These are phyloP conservation scores for Catajapyx aquilonaris DNA, from an alignment of 1,140 invertebrate species.

Conservation along the genomic window DNA sequence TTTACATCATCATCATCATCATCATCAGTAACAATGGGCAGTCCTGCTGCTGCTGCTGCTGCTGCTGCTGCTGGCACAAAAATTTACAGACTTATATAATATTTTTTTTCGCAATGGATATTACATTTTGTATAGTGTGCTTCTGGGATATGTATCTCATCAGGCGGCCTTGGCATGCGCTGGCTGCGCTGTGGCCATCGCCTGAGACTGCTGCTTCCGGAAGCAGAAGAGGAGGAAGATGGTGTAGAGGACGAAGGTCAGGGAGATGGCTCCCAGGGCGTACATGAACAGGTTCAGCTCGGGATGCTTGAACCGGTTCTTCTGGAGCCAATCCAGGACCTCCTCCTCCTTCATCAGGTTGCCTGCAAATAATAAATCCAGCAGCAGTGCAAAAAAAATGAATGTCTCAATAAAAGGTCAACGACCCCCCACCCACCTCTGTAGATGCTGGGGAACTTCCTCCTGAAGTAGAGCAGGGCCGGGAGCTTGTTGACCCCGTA, in stretches of 20 bases:
- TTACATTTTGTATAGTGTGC: too few species aligned
- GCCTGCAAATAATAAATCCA: slow-evolving; percentile 28
- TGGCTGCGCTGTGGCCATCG: too few species aligned
- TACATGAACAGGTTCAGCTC: slow-evolving; percentile 92
- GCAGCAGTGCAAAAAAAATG: slow-evolving; percentile 1
- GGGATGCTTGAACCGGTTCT: slow-evolving; percentile 78
- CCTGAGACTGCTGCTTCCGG: slow-evolving; percentile 26
- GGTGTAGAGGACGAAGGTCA: slow-evolving; percentile 74
- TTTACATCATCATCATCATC: too few species aligned
- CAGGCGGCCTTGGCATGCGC: not conserved
- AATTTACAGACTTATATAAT: too few species aligned
- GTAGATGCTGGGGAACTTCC: slow-evolving; percentile 83
- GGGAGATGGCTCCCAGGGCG: slow-evolving; percentile 58
- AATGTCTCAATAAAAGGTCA: not conserved
- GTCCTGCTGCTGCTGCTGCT: too few species aligned
- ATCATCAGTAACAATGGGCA: too few species aligned
- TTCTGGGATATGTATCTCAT: too few species aligned
- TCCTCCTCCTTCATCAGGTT: slow-evolving; percentile 61
- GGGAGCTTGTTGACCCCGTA: slow-evolving; percentile 87
- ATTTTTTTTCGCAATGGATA: too few species aligned
- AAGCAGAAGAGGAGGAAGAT: slow-evolving; percentile 78
- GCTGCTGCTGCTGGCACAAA: too few species aligned
- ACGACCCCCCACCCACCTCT: slow-evolving; percentile 36
- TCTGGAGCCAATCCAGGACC: slow-evolving; percentile 81
- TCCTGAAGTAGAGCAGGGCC: slow-evolving; percentile 80